Conservation (phyloP, 2,888 invertebrate species). For the Drosophila buzzatii region DNA sequence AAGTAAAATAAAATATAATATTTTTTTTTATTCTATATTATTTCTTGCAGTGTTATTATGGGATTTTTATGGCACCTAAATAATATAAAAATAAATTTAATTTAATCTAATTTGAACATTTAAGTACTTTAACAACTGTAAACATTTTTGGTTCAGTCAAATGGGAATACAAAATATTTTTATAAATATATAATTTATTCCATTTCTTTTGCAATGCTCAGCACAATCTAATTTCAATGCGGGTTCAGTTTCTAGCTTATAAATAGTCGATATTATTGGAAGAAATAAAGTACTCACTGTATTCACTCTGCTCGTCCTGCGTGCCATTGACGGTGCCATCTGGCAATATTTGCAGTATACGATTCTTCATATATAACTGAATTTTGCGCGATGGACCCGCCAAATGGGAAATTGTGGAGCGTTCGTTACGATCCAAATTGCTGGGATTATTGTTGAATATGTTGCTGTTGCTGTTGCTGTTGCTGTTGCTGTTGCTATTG, state of each 20-base stretch:
- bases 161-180: background rate
- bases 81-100: constrained; percentile 1
- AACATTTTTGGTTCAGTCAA: background rate
- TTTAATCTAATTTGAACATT: background rate
- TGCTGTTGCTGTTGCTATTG: constrained; percentile 52
- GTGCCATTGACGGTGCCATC: constrained; percentile 95
- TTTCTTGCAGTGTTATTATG: no score
- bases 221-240: background rate
- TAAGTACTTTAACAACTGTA: background rate
- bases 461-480: constrained; percentile 40
- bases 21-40: no score
- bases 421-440: constrained; percentile 86
- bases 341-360: constrained; percentile 92
- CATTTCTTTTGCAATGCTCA: background rate
- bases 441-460: constrained; percentile 68
- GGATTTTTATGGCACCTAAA: background rate
- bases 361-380: constrained; percentile 93
- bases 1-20: background rate
- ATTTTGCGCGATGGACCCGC: constrained; percentile 93
- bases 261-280: background rate
- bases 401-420: constrained; percentile 93
- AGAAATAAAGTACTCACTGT: constrained; percentile 89
- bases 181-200: background rate
- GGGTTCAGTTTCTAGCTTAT: background rate
- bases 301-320: constrained; percentile 91